Evolutionary conservation across 2,888 invertebrate genomes (phyloP), one percentile per base, ranked within the genome.

Genomic region (Drosophila anomelani): DNA sequence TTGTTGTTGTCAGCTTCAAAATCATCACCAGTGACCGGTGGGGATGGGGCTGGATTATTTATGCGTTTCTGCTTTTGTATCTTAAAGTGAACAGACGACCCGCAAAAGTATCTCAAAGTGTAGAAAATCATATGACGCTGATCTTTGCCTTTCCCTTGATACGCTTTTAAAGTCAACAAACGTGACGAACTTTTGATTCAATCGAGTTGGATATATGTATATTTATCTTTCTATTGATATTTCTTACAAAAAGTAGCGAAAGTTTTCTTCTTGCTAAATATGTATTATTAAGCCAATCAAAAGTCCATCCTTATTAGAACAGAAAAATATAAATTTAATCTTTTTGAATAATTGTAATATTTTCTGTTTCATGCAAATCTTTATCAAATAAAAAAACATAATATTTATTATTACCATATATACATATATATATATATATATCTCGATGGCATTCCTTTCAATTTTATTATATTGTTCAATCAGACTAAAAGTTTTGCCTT

Each of bases 401-500:
- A 29, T 49, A 43, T 61, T 38, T 17, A 26, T 44, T 43, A 15
- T 9, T 15, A 23, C 56, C 32, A 4, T 23, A 23, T 23, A 23
- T 15, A 4, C 8, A 3, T 13, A 20, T 15, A 26, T 26, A 15
- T 29, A 34, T 34, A 12, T 4, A 2, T 32, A 32, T n/a, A 15
- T 23, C 7, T 29, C 47, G 1, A 10, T 32, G 29, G 20, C 44
- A 54, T 64, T 53, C 38, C 58, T 49, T 54, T 32, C 39, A 54
- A 54, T 36, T 54, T 20, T 20, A 49, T 70, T 46, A 23, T 66
- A 61, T 69, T 64, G 69, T 82, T 81, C 72, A 86, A 84, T 84
- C 81, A 51, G 56, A 47, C 85, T 87, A 86, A 84, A 75, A 84
- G 85, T 84, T 76, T 81, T 47, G 67, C 29, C 26, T 38, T 32